Evolutionary conservation across 2,888 invertebrate species (phyloP), one percentile per base, ranked within the genome.

Genomic region (Trachelus iudaicus): DNA sequence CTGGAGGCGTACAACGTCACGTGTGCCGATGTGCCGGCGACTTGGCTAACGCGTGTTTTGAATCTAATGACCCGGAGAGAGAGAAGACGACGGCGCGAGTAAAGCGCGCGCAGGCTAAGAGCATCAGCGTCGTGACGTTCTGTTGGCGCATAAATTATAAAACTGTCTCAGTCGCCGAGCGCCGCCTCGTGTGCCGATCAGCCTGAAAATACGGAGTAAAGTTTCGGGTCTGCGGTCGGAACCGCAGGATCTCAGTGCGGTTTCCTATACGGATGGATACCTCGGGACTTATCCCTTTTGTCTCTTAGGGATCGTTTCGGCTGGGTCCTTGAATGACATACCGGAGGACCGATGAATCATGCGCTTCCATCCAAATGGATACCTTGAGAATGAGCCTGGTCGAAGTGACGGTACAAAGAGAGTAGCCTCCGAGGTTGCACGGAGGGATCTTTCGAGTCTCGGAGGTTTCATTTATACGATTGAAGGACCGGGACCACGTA

Each of bases 231-330:
- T 56, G 83, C 81, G 77, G 56, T 15, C 56, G 15, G 15, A 56
- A 84, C 84, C 83, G 82, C 82, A 82, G 71, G 78, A 80, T 79
- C 76, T 79, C 79, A 34, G 78, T 85, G 83, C 81, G 85, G 85
- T 85, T 85, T 86, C 81, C 81, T 56, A 56, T 56, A 23, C 9
- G 56, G 56, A 56, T 56, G 56, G 56, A 56, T 56, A 56, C 56
- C 56, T 56, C 56, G 23, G 56, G 56, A 56, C 23, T 56, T 56
- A 9, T 56, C 56, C 56, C 56, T 15, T 23, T 15, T 76, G 75
- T 13, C 77, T 23, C 30, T 23, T 73, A 6, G 56, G 40, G 69
- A 34, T 23, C 33, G 34, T 33, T 76, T 78, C 31, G 30, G 23
- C 23, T 30, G n/a, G 68, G 78, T 75, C 56, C 56, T 56, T 56